Base-by-base conservation (phyloP, 1,140 invertebrate species). In the Leptopilina clavipes region DNA sequence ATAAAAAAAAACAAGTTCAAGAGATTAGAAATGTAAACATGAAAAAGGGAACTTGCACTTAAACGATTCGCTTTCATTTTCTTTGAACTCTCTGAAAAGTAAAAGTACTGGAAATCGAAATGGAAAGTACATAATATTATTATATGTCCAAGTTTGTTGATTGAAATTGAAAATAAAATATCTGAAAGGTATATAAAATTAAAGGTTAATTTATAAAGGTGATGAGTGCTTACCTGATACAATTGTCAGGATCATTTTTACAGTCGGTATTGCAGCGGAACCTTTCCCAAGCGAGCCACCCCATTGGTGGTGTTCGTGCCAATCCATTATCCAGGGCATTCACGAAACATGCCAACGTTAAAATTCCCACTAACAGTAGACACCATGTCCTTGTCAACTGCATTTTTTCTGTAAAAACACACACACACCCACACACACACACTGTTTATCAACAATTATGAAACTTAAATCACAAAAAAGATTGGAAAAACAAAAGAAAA, bases 181-280 rank as follows among this genome's bases (percentile, higher is more conserved):
- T n/a, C n/a, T n/a, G n/a, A 25, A 65, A 74, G 40, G 14, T 9
- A 3, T 19, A 14, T 14, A 40, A 17, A 22, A 40, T 17, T 31
- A 54, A 19, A 40, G 25, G 12, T 11, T 54, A 59, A 31, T n/a
- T 12, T 11, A 18, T 18, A 54, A 54, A 31, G 25, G 1, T 31
- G 5, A 54, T 18, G 10, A 18, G 8, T 54, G 65, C 85, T 91
- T 86, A 97, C 96, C 96, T 98, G 83, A 98, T 98, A 90, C 97
- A 98, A 88, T 97, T 97, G 75, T 98, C 94, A 54, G 97, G 96
- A 92, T 97, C 96, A 89, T 95, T 95, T 84, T 95, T 94, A 88
- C 97, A 99, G 89, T 98, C 96, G 2, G 95, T 98, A 85, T 98
- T 97, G 86, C 97, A 98, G 73, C 96, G 92, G 88, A 97, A 98